Evolutionary conservation across 1,140 invertebrate genomes (phyloP), one percentile per base, ranked within the genome.

Genomic region (Cydia splendana): DNA sequence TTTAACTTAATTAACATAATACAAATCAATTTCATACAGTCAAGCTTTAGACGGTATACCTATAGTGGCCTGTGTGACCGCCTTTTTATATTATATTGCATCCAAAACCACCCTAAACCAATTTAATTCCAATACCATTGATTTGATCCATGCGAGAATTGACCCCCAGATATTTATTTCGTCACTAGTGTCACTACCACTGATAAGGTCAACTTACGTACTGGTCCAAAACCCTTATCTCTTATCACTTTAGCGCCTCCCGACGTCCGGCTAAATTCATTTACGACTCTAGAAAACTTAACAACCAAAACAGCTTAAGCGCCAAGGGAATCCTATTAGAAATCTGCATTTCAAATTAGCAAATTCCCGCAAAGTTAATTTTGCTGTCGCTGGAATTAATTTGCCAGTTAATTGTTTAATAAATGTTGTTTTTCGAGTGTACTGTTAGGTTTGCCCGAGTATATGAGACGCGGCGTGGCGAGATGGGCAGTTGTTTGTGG

Each of bases 171-270:
- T 48, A 48, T 13, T 45, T 12, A 45, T 48, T 48, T 48, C 45
- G 45, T 48, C 12, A 48, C 10, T 15, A 15, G 45, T 48, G 45
- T 48, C 45, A 48, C 45, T 48, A 15, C 45, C 45, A 18, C n/a
- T 62, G 18, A 62, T 62, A 24, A 62, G 18, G 57, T 24, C 20
- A 20, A 10, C 18, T 62, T 9, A 9, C 18, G 20, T 48, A 48
- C 45, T 53, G 57, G 57, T 67, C 65, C 7, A 30, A 67, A 67
- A 13, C 65, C n/a, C 65, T 67, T 67, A 67, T 67, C 65, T n/a
- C 65, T 67, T 67, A 67, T 67, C 65, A 67, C n/a, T 67, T 34
- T 67, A 34, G 65, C 65, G 65, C 65, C 65, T 18, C n/a, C 10
- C 65, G 30, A 24, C 65, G 65, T 67, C 65, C 24, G 28, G 2